Percentiles rank a stretch among this genome's conserved stretches.
Evolutionary conservation across 2,113 vertebrate genomes (phyloP).

Genomic region (Heptranchias perlo): DNA sequence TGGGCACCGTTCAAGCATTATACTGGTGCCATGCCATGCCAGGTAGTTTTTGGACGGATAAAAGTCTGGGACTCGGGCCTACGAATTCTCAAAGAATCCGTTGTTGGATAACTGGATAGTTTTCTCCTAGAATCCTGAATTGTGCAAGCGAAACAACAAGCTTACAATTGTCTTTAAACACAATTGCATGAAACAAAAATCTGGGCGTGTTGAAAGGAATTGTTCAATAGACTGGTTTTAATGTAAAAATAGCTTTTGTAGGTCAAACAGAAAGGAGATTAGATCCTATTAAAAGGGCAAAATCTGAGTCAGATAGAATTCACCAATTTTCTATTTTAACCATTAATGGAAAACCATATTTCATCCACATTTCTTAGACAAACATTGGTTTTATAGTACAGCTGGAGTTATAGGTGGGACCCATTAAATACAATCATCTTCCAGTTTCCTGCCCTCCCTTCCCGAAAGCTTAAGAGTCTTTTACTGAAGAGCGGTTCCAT

Average conservation of each 20-base stretch:
- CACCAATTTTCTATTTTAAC: background rate
- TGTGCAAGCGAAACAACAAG: background rate
- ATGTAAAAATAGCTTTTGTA: background rate
- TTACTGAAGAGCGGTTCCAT: background rate
- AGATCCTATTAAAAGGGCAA: background rate
- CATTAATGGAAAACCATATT: no score
- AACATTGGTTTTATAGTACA: background rate
- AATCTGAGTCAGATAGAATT: background rate
- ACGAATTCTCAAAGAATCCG: background rate
- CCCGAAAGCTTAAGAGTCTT: background rate
- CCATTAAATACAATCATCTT: background rate
- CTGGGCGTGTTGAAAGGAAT: background rate
- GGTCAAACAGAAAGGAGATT: slow-evolving; percentile 23
- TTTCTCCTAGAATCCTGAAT: background rate
- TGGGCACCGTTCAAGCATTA: background rate
- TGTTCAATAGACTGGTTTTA: background rate
- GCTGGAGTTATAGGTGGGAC: background rate
- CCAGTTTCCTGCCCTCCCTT: background rate
- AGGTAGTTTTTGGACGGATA: background rate
- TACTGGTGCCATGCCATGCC: background rate
- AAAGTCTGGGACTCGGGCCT: background rate
- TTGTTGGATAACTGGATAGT: background rate
- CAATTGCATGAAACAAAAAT: slow-evolving; percentile 15
- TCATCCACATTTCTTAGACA: background rate
- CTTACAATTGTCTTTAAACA: slow-evolving; percentile 15